These are phyloP conservation scores for Sebastes minor DNA, from an alignment of 2,797 vertebrate genomes.

Conservation along the genomic window DNA sequence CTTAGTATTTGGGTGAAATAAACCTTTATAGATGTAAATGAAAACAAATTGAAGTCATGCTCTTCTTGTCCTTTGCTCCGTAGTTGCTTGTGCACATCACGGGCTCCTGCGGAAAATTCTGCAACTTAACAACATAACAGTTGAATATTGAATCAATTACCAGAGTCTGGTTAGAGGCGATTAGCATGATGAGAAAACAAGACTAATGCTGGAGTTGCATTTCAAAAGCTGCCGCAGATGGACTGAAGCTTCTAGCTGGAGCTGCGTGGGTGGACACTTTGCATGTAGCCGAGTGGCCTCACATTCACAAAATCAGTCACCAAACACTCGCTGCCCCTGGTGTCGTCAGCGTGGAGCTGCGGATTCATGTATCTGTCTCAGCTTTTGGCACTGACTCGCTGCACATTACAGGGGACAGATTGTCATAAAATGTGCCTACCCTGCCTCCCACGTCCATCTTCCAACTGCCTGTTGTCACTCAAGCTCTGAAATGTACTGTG, in stretches of 20 bases:
- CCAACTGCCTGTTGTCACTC: slow-evolving; percentile 37
- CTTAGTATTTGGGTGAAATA: not conserved
- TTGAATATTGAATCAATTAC: not conserved
- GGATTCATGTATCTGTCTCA: slow-evolving; percentile 18
- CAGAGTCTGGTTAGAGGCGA: not conserved
- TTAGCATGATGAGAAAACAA: not conserved
- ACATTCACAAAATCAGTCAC: slow-evolving; percentile 43
- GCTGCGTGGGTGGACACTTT: slow-evolving; percentile 55
- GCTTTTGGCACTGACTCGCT: slow-evolving; percentile 22
- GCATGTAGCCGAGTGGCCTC: slow-evolving; percentile 20
- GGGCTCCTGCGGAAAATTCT: not conserved
- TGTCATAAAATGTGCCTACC: slow-evolving; percentile 34
- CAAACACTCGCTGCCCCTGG: slow-evolving; percentile 16
- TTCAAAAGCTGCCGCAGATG: slow-evolving; percentile 41
- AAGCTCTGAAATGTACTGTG: slow-evolving; percentile 14
- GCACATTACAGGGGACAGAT: slow-evolving; percentile 33
- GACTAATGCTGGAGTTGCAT: not conserved
- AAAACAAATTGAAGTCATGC: not conserved
- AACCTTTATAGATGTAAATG: not conserved
- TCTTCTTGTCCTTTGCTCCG: not conserved
- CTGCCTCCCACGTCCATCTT: slow-evolving; percentile 29
- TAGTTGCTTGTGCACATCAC: not conserved
- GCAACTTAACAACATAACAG: not conserved
- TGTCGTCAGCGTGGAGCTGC: not conserved
- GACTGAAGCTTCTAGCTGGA: slow-evolving; percentile 8